Evolutionary conservation across 2,888 invertebrate genomes (phyloP), one percentile per base, ranked within the genome.

Genomic region (Leucoma salicis): DNA sequence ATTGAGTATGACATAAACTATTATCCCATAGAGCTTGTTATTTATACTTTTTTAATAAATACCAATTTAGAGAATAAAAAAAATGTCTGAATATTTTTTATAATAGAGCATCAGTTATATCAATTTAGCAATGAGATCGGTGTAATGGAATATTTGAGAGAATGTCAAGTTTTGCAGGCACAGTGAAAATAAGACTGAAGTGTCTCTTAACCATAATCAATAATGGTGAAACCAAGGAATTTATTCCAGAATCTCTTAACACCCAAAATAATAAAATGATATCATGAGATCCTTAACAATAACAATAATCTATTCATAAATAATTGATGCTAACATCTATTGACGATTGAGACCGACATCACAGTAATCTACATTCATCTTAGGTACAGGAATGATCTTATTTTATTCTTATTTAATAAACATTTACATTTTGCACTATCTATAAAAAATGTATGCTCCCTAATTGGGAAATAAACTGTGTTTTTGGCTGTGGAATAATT

Each of bases 361-460:
- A 88, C 86, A 87, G 87, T 86, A 80, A 76, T 74, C 82, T 82
- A 85, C 81, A 82, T 78, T 77, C 82, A 77, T 88, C 88, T 88
- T 88, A 88, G 88, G 88, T 87, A 86, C 87, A 79, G 88, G 87
- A 88, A 88, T 87, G 86, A 86, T 80, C 82, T 85, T 82, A 84
- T 57, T 70, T 63, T 77, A 80, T 63, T 68, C 72, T 74, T 78
- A 73, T 51, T 66, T 69, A 57, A 64, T 66, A 75, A 51, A 68
- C 74, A 80, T 80, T 76, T 82, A 86, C 81, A 88, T 78, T 86
- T 83, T 80, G 70, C 76, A 84, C 83, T 88, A 84, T 74, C 64
- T 71, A 70, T 74, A 71, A 70, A 50, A 51, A 46, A 74, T 65
- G 74, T 77, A 74, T 68, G 72, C 59, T 68, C 70, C 60, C 80